These are phyloP conservation scores for Neelides sp. DNA, from an alignment of 1,140 invertebrate genomes.

Conservation along the genomic window DNA sequence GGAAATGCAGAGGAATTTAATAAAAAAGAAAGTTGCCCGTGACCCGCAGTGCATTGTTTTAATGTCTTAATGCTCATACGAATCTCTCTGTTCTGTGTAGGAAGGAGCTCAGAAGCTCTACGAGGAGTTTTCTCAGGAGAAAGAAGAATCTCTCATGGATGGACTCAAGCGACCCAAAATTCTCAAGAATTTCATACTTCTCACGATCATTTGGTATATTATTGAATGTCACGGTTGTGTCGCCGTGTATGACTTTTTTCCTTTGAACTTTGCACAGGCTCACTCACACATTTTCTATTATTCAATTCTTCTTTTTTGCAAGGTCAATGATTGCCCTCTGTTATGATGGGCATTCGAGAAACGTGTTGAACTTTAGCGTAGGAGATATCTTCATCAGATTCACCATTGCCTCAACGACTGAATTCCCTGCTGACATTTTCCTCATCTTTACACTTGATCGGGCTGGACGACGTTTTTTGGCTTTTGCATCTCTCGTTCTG, in stretches of 20 bases:
- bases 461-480: conserved; percentile 70
- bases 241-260: too few species aligned
- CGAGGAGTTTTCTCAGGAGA: conserved; percentile 49
- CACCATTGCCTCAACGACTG: conserved; percentile 64
- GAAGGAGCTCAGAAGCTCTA: conserved; percentile 17
- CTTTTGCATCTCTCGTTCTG: conserved; percentile 60
- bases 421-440: conserved; percentile 68
- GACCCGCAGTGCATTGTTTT: not conserved
- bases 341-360: conserved; percentile 39
- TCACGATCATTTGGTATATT: conserved; percentile 60
- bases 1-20: too few species aligned
- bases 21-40: too few species aligned
- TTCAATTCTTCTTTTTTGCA: conserved; percentile 9
- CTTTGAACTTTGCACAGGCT: not conserved
- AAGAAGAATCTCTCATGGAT: conserved; percentile 56
- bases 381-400: conserved; percentile 70
- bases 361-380: conserved; percentile 35
- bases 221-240: too few species aligned
- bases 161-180: conserved; percentile 60
- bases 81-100: conserved; percentile 5
- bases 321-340: conserved; percentile 72
- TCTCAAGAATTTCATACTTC: conserved; percentile 53
- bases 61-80: not conserved
- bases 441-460: conserved; percentile 62
- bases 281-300: conserved; percentile 2